Conservation (phyloP, 2,113 vertebrate genomes). For the Suricata suricatta region DNA sequence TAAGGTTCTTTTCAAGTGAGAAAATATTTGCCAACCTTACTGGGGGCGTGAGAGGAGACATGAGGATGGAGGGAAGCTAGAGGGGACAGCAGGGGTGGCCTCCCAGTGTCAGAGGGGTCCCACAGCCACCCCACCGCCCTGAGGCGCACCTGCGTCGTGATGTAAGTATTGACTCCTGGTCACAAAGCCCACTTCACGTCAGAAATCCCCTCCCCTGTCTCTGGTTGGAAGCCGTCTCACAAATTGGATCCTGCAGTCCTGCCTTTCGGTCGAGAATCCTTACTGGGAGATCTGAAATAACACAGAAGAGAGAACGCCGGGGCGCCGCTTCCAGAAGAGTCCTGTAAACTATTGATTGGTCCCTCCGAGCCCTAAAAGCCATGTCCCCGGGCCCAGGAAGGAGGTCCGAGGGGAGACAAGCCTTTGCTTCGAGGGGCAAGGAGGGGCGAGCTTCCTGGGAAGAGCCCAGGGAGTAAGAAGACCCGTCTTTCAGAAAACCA, state of each 20-base stretch:
- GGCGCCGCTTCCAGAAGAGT: neutral
- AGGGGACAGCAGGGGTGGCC: neutral
- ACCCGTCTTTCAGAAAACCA: no score
- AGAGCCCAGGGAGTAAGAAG: neutral
- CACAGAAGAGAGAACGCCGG: neutral
- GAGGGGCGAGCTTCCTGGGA: neutral
- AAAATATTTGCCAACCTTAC: neutral
- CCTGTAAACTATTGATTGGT: neutral
- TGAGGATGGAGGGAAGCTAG: neutral
- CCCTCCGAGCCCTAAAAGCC: neutral
- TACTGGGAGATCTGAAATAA: neutral
- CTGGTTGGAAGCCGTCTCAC: neutral
- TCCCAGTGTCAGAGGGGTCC: neutral
- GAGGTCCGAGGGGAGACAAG: neutral
- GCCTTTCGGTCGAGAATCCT: neutral
- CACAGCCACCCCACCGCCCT: neutral
- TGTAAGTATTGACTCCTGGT: neutral
- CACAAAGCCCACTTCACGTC: neutral
- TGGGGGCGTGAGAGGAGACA: neutral
- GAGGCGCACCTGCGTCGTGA: no score
- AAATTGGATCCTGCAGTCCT: neutral
- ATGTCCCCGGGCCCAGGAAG: neutral
- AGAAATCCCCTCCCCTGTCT: neutral
- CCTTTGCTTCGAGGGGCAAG: neutral
- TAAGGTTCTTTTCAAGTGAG: neutral